phyloP scores from a whole-genome alignment of 2,113 vertebrate species.

The Labrus mixtus region DNA sequence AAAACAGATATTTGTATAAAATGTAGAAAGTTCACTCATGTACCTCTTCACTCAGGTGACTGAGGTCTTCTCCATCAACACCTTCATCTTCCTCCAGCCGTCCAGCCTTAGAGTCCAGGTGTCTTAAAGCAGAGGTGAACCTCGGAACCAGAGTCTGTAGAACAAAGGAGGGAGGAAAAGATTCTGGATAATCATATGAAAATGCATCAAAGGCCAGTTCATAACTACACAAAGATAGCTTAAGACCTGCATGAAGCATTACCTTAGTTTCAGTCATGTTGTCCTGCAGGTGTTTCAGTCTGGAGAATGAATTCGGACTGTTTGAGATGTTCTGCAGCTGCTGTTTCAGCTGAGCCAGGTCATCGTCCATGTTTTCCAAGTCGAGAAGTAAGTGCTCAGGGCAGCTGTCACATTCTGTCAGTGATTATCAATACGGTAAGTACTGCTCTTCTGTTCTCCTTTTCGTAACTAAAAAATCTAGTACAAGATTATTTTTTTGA shows the following conservation, averaged over 20 bases:
- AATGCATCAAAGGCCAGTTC: neutral
- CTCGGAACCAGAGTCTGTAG: slow-evolving; percentile 81
- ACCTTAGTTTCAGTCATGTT: slow-evolving; percentile 84
- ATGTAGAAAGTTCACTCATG: slow-evolving; percentile 2
- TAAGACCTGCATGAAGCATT: neutral
- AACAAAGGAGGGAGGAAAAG: neutral
- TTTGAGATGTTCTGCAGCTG: slow-evolving; percentile 76
- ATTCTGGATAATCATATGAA: neutral
- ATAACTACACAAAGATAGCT: neutral
- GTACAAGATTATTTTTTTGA: no score
- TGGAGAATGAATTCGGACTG: slow-evolving; percentile 54
- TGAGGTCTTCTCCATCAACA: slow-evolving; percentile 77
- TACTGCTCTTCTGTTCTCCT: no score
- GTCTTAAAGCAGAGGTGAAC: slow-evolving; percentile 72
- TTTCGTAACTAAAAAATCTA: no score
- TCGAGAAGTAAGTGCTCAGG: slow-evolving; percentile 82
- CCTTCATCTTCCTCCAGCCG: slow-evolving; percentile 81
- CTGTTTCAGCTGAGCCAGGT: slow-evolving; percentile 77
- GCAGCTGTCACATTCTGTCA: slow-evolving; percentile 88
- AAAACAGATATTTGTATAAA: neutral
- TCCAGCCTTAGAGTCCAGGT: slow-evolving; percentile 74
- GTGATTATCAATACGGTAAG: neutral
- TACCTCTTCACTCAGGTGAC: slow-evolving; percentile 86
- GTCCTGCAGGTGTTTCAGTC: slow-evolving; percentile 80
- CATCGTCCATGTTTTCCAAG: slow-evolving; percentile 74